These are phyloP conservation scores for Andrena minutula DNA, from an alignment of 2,888 invertebrate species.

Conservation along the genomic window DNA sequence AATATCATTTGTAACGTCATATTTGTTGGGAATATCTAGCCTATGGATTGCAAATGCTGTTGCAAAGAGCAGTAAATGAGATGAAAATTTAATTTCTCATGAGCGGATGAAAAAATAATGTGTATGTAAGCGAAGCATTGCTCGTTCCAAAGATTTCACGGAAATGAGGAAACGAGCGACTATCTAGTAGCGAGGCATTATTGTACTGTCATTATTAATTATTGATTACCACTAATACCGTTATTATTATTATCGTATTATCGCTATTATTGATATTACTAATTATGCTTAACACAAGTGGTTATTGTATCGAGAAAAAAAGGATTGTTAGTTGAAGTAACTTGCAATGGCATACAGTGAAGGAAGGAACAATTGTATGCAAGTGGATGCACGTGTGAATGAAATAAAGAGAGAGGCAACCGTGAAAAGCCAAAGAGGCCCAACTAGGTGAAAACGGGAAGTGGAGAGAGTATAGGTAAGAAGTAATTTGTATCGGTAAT, in stretches of 20 bases:
- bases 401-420: neutral
- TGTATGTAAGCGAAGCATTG: no score
- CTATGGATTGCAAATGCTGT: no score
- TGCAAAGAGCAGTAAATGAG: no score
- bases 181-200: neutral
- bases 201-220: conserved; percentile 52
- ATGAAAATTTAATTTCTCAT: no score
- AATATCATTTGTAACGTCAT: no score
- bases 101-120: no score
- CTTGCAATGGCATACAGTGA: neutral
- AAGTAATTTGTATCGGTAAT: conserved; percentile 72
- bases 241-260: conserved; percentile 47
- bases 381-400: conserved; percentile 25
- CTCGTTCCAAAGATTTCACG: no score
- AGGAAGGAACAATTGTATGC: neutral
- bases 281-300: conserved; percentile 29
- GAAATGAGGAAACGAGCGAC: no score
- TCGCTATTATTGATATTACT: conserved; percentile 36
- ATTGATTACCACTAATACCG: conserved; percentile 40
- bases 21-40: no score
- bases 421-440: conserved; percentile 20
- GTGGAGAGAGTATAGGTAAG: conserved; percentile 58
- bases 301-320: conserved; percentile 35
- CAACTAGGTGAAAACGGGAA: conserved; percentile 21
- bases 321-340: conserved; percentile 5